These are phyloP conservation scores for Artemisiospiza belli DNA, from an alignment of 2,113 vertebrate species.

Conservation along the genomic window DNA sequence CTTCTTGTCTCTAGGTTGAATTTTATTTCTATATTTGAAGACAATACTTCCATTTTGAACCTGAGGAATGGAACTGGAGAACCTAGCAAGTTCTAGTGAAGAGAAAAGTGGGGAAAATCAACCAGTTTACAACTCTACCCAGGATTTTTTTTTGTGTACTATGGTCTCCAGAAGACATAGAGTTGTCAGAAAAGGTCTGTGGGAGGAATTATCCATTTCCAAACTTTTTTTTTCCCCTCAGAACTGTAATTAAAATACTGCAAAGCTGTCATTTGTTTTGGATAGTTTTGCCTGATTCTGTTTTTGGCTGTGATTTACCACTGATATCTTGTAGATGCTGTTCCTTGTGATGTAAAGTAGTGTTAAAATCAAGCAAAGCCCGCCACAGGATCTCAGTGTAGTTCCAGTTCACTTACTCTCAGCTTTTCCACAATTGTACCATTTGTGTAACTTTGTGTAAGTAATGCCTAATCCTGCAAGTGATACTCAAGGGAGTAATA, in stretches of 20 bases:
- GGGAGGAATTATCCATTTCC: neutral
- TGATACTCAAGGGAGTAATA: neutral
- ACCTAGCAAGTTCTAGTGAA: neutral
- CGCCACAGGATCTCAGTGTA: neutral
- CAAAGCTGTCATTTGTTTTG: neutral
- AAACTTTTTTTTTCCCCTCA: neutral
- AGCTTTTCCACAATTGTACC: neutral
- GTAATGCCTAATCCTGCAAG: neutral
- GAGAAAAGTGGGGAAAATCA: neutral
- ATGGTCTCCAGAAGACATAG: neutral
- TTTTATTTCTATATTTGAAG: neutral
- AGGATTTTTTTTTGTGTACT: neutral
- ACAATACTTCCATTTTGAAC: neutral
- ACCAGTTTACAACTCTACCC: neutral
- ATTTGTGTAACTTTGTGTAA: fast-evolving
- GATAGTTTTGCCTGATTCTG: neutral
- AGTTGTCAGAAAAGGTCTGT: neutral
- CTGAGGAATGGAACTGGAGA: neutral
- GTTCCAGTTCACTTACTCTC: neutral
- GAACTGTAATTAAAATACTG: neutral
- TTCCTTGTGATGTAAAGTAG: neutral
- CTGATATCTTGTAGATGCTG: neutral
- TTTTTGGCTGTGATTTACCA: neutral
- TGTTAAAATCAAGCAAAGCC: neutral
- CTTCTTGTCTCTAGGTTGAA: neutral